Percentiles rank a stretch among this genome's conserved stretches.
Evolutionary conservation across 2,797 vertebrate genomes (phyloP).

Genomic region (Sebastes alutus): DNA sequence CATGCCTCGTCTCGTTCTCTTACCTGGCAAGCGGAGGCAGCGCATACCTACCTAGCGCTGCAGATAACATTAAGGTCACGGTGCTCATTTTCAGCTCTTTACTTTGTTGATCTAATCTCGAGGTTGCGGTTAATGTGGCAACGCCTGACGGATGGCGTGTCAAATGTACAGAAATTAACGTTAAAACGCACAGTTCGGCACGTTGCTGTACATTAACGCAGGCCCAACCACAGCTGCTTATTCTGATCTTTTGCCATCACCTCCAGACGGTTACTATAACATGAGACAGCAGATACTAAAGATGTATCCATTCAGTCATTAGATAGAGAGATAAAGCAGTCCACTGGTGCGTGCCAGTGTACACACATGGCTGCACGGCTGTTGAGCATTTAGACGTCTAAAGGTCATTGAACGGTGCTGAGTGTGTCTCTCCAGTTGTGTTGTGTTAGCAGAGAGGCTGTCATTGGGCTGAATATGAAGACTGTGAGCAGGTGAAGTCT

Average conservation of each 20-base stretch:
- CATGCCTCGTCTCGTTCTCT: constrained; percentile 66
- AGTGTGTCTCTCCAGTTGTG: constrained; percentile 23
- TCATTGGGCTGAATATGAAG: constrained; percentile 59
- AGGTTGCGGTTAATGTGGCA: constrained; percentile 5
- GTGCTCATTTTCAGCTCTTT: constrained; percentile 35
- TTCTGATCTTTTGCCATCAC: constrained; percentile 42
- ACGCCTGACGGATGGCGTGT: constrained; percentile 21
- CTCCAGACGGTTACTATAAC: constrained; percentile 47
- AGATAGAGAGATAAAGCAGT: constrained; percentile 20
- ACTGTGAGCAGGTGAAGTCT: constrained; percentile 52
- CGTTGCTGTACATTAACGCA: neutral
- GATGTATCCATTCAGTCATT: constrained; percentile 49
- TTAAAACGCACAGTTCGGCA: constrained; percentile 26
- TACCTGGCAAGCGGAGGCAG: constrained; percentile 55
- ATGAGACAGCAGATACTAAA: constrained; percentile 25
- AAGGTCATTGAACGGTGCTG: constrained; percentile 18
- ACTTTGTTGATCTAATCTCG: constrained; percentile 42
- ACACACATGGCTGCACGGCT: constrained; percentile 26
- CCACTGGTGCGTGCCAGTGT: constrained; percentile 36
- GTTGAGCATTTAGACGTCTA: constrained; percentile 18
- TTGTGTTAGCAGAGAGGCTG: constrained; percentile 33
- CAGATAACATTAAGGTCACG: constrained; percentile 39
- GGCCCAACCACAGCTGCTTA: constrained; percentile 44
- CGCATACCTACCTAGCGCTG: constrained; percentile 58
- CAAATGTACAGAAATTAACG: constrained; percentile 15